These are phyloP conservation scores for Cryptocheilus praepositus DNA, from an alignment of 2,888 invertebrate species.

Conservation along the genomic window DNA sequence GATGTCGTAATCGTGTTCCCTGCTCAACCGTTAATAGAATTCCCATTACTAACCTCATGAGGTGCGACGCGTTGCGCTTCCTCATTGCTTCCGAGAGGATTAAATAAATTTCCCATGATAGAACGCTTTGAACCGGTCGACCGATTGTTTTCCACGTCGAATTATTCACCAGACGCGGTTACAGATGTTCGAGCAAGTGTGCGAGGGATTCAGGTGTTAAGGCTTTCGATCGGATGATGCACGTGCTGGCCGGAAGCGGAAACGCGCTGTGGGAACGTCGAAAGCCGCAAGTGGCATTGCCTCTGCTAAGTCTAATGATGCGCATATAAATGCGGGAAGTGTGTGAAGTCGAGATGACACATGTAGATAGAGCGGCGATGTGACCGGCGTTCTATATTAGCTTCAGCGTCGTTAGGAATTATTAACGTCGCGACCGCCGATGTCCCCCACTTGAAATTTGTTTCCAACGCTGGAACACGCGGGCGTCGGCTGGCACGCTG, in stretches of 20 bases:
- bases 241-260: slow-evolving; percentile 69
- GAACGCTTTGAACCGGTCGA: background rate
- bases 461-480: too few species aligned
- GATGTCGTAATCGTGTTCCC: too few species aligned
- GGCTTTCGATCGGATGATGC: slow-evolving; percentile 53
- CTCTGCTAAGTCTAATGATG: slow-evolving; percentile 58
- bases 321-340: slow-evolving; percentile 64
- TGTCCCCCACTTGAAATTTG: too few species aligned
- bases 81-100: background rate
- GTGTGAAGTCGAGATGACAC: slow-evolving; percentile 58
- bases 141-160: background rate
- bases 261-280: slow-evolving; percentile 65
- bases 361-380: slow-evolving; percentile 54
- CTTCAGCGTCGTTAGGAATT: background rate
- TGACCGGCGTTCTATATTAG: slow-evolving; percentile 45
- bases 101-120: background rate
- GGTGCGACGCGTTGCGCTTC: too few species aligned
- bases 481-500: too few species aligned
- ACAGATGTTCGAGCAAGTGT: too few species aligned
- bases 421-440: background rate
- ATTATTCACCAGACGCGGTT: background rate
- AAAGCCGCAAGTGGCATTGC: slow-evolving; percentile 58
- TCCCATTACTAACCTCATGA: too few species aligned
- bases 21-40: too few species aligned
- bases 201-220: slow-evolving; percentile 38